phyloP scores from a whole-genome alignment of 2,797 vertebrate genomes.

The Danio aesculapii region DNA sequence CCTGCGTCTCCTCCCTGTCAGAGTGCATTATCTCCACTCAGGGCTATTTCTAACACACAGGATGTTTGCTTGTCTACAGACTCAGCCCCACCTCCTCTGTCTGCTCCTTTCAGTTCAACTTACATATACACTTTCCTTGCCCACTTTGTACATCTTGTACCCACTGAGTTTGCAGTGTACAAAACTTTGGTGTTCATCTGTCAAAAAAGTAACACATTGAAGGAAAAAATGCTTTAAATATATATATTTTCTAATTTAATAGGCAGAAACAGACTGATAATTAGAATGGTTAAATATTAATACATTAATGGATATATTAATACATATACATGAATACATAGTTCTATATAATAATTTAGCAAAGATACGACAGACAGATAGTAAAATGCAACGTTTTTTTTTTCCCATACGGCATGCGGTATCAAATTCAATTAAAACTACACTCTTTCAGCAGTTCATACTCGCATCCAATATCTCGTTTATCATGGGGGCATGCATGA shows the following conservation, averaged over 20 bases:
- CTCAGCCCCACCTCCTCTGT: constrained; percentile 15
- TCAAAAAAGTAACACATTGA: not conserved
- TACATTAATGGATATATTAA: too few species aligned
- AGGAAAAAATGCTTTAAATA: not conserved
- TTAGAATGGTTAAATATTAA: too few species aligned
- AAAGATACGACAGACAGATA: too few species aligned
- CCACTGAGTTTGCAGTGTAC: not conserved
- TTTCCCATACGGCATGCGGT: too few species aligned
- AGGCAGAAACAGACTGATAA: not conserved
- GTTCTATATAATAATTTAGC: too few species aligned
- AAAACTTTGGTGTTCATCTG: not conserved
- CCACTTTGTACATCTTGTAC: not conserved
- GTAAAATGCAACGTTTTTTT: too few species aligned
- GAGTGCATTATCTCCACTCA: constrained; percentile 42
- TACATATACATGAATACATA: too few species aligned
- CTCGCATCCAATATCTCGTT: too few species aligned
- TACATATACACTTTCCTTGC: not conserved
- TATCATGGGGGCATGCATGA: too few species aligned
- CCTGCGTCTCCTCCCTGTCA: constrained; percentile 41
- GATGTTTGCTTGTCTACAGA: constrained; percentile 31
- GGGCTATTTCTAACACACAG: constrained; percentile 43
- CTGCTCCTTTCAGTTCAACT: constrained; percentile 17
- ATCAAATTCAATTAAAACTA: too few species aligned
- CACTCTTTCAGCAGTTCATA: too few species aligned
- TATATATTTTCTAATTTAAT: too few species aligned